A percentile compares a stretch with the other conserved stretches of the same genome.
These are phyloP conservation scores for Lutjanus erythropterus DNA, from an alignment of 2,113 vertebrate species.

Conservation along the genomic window DNA sequence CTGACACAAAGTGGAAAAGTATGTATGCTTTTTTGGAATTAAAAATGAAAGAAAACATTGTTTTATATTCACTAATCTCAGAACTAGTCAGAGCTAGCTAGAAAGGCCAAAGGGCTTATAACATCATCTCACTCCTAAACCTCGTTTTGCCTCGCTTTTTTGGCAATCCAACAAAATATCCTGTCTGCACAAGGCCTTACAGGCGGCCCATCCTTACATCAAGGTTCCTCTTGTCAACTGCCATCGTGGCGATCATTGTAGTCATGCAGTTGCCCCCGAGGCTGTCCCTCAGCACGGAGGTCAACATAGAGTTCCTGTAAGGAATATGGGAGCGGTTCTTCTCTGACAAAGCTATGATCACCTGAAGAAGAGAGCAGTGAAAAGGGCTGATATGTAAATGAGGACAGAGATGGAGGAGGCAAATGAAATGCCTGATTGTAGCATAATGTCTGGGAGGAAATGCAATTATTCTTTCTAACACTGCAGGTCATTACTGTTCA, in stretches of 20 bases:
- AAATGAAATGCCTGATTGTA: not conserved
- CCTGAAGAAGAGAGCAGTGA: slow-evolving; percentile 80
- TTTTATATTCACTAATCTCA: not conserved
- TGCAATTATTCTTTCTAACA: not conserved
- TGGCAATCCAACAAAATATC: not conserved
- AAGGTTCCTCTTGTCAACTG: slow-evolving; percentile 91
- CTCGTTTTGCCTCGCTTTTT: not conserved
- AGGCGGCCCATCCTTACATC: slow-evolving; percentile 77
- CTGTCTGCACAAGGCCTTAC: not conserved
- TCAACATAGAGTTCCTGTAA: slow-evolving; percentile 98
- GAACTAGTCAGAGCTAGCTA: not conserved
- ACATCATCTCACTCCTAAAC: not conserved
- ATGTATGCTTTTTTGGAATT: too few species aligned
- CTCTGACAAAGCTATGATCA: slow-evolving; percentile 96
- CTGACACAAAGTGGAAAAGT: too few species aligned
- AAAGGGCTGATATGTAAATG: not conserved
- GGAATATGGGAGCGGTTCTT: slow-evolving; percentile 94
- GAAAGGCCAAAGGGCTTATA: not conserved
- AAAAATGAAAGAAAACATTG: not conserved
- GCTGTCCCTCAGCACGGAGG: slow-evolving; percentile 96
- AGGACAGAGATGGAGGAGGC: slow-evolving; percentile 3
- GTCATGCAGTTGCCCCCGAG: slow-evolving; percentile 98
- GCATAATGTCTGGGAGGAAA: not conserved
- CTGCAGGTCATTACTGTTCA: not conserved
- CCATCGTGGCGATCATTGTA: slow-evolving; percentile 94